A percentile compares a stretch with the other conserved stretches of the same genome.
phyloP scores from a whole-genome alignment of 1,140 invertebrate species.

The Sycophila sp. region DNA sequence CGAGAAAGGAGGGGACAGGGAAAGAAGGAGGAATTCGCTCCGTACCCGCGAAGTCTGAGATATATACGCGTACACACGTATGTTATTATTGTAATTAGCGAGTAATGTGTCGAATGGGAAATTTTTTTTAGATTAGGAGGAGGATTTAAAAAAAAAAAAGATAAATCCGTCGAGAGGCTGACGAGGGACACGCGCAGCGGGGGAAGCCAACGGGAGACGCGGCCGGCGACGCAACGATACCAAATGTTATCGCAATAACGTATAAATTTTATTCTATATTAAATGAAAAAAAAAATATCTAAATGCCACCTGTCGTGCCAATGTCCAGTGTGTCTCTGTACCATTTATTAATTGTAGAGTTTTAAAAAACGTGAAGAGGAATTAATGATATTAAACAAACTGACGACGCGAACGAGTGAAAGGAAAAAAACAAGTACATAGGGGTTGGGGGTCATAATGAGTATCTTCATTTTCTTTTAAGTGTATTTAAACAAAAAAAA shows the following conservation, averaged over 20 bases:
- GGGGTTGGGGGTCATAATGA: too few relatives aligned
- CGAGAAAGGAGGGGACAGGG: neutral
- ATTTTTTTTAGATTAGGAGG: too few relatives aligned
- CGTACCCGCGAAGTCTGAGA: conserved; percentile 37
- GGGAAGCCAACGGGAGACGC: conserved; percentile 40
- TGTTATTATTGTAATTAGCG: conserved; percentile 24
- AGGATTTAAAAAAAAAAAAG: conserved; percentile 17
- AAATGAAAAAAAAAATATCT: too few relatives aligned
- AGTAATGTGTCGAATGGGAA: too few relatives aligned
- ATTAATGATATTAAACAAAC: conserved; percentile 40
- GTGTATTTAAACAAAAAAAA: too few relatives aligned
- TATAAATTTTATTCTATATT: conserved; percentile 69
- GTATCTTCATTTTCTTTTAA: too few relatives aligned
- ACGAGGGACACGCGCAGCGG: conserved; percentile 32
- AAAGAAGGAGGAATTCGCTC: conserved; percentile 17
- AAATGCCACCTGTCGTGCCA: conserved; percentile 68
- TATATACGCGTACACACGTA: conserved; percentile 29
- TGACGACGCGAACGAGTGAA: conserved; percentile 19
- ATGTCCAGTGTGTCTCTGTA: conserved; percentile 68
- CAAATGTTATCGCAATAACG: conserved; percentile 69
- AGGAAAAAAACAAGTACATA: too few relatives aligned
- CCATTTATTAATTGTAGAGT: conserved; percentile 66
- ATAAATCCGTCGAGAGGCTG: conserved; percentile 37
- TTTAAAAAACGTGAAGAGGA: too few relatives aligned
- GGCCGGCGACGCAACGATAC: conserved; percentile 67